These are phyloP conservation scores for Drosophila pseudoananassae DNA, from an alignment of 1,140 invertebrate species.

Conservation along the genomic window DNA sequence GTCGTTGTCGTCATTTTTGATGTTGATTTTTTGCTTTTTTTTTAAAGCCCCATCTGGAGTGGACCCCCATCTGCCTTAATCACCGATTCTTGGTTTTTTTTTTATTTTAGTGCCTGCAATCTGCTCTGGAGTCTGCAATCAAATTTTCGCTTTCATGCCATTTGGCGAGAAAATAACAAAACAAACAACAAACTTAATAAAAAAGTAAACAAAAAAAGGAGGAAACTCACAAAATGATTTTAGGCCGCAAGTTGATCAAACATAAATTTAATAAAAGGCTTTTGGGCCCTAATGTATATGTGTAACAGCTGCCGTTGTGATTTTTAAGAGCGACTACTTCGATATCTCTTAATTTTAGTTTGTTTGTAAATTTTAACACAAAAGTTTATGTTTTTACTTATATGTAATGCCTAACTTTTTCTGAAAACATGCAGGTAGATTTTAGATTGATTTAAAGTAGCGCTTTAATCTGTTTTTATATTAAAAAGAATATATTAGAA, in stretches of 20 bases:
- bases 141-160: constrained; percentile 79
- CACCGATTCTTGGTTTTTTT: not conserved
- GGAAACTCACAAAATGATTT: constrained; percentile 28
- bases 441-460: no score
- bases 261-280: constrained; percentile 81
- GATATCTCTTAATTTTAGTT: constrained; percentile 10
- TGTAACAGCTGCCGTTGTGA: constrained; percentile 34
- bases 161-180: constrained; percentile 52
- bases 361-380: not conserved
- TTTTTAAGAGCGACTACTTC: not conserved
- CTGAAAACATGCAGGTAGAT: no score
- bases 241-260: constrained; percentile 39
- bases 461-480: no score
- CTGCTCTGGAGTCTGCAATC: constrained; percentile 64
- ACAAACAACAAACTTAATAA: constrained; percentile 8
- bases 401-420: no score
- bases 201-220: constrained; percentile 3
- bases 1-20: constrained; percentile 46
- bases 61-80: constrained; percentile 1
- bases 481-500: no score
- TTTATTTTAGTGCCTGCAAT: constrained; percentile 39
- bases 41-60: constrained; percentile 1
- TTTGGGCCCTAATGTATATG: constrained; percentile 33
- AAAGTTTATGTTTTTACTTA: no score
- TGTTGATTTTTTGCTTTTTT: not conserved